A percentile compares a stretch with the other conserved stretches of the same genome.
Evolutionary conservation across 1,140 invertebrate genomes (phyloP).

Genomic region (Penaeus chinensis): DNA sequence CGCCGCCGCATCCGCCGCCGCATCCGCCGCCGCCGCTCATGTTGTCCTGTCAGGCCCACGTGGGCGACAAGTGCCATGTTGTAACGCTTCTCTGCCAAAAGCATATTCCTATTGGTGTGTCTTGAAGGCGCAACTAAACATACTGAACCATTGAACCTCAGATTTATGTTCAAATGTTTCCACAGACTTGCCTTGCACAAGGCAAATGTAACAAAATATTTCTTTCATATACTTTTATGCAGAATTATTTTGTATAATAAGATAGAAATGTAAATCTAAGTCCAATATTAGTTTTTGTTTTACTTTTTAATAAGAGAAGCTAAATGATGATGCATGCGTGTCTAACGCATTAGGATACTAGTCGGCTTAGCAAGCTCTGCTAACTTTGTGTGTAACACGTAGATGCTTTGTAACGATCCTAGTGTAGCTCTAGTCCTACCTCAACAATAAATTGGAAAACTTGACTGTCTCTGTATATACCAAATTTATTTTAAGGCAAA

Average conservation of each 20-base stretch:
- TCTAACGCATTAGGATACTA: conserved; percentile 48
- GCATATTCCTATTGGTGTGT: conserved; percentile 40
- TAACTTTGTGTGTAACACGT: conserved; percentile 46
- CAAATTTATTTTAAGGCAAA: conserved; percentile 11
- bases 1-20: background rate
- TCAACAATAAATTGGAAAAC: conserved; percentile 51
- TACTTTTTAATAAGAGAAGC: conserved; percentile 1
- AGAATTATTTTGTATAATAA: conserved; percentile 56
- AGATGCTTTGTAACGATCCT: conserved; percentile 49
- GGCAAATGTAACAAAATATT: conserved; percentile 7
- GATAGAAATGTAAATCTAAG: conserved; percentile 29
- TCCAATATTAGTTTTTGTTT: conserved; percentile 31
- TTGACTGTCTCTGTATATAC: conserved; percentile 41
- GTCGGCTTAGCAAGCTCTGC: conserved; percentile 47
- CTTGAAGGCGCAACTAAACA: conserved; percentile 18
- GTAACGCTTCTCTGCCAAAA: conserved; percentile 43
- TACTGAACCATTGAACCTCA: conserved; percentile 21
- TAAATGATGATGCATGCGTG: conserved; percentile 42
- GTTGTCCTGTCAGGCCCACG: conserved; percentile 5
- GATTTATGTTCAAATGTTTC: conserved; percentile 39
- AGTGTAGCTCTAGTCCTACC: conserved; percentile 55
- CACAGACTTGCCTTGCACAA: background rate
- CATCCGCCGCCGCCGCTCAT: background rate
- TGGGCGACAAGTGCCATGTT: conserved; percentile 53
- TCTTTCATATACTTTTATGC: conserved; percentile 39